Conservation (phyloP, 2,888 invertebrate species). For the Tinea trinotella region DNA sequence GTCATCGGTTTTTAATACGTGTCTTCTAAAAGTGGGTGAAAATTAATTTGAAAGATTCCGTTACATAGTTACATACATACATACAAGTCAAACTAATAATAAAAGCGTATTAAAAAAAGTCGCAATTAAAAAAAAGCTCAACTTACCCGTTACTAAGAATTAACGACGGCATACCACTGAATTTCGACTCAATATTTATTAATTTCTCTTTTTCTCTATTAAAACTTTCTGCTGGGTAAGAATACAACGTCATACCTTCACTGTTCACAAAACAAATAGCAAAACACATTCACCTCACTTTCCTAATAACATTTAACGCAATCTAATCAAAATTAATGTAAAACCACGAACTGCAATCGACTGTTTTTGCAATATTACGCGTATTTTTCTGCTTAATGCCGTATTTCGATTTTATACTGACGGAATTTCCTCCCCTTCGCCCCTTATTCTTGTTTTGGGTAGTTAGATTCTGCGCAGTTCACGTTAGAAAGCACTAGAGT, state of each 20-base stretch:
- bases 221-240: conserved; percentile 59
- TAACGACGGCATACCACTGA: conserved; percentile 75
- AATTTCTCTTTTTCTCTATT: conserved; percentile 62
- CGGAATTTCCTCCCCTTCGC: not conserved
- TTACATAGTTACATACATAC: too few species aligned
- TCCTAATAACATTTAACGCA: not conserved
- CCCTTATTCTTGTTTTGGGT: not conserved
- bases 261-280: conserved; percentile 36
- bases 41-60: too few species aligned
- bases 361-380: too few species aligned
- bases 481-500: too few species aligned
- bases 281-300: not conserved
- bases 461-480: not conserved
- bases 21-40: too few species aligned
- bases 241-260: conserved; percentile 71
- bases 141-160: conserved; percentile 77
- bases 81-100: too few species aligned
- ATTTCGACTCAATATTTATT: conserved; percentile 55
- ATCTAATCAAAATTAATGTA: too few species aligned
- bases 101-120: too few species aligned
- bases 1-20: too few species aligned
- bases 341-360: too few species aligned
- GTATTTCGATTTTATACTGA: not conserved
- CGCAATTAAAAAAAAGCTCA: too few species aligned
- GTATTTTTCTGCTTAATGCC: too few species aligned